phyloP scores from a whole-genome alignment of 2,113 vertebrate species.

The Muntiacus muntjak region DNA sequence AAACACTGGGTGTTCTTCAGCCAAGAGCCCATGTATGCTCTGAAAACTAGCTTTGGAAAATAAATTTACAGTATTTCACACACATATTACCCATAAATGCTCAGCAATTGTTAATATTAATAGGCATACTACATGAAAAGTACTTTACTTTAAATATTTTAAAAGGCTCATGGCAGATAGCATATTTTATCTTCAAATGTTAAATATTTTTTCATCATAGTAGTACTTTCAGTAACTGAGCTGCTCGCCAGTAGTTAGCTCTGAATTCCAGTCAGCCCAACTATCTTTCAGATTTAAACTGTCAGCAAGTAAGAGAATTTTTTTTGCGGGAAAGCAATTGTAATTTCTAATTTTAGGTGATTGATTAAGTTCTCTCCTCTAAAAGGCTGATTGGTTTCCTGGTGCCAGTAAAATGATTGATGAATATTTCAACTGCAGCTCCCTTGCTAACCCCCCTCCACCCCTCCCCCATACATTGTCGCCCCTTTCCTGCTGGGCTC shows the following conservation, averaged over 20 bases:
- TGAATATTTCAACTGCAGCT: conserved; percentile 78
- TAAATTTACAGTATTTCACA: conserved; percentile 30
- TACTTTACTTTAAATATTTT: conserved; percentile 37
- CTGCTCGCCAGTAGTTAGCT: conserved; percentile 5
- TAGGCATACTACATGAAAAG: neutral
- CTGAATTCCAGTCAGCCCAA: conserved; percentile 17
- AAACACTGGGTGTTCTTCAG: neutral
- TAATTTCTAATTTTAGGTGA: conserved; percentile 77
- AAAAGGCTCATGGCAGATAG: neutral
- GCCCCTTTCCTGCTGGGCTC: conserved; percentile 80
- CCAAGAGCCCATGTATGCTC: neutral
- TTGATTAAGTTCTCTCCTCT: conserved; percentile 77
- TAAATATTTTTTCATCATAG: conserved; percentile 33
- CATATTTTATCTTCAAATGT: conserved; percentile 39
- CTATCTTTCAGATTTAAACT: conserved; percentile 47
- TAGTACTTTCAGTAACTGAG: conserved; percentile 11
- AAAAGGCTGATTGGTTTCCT: conserved; percentile 85
- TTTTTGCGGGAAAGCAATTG: conserved; percentile 35
- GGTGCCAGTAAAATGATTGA: conserved; percentile 88
- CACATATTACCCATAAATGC: neutral
- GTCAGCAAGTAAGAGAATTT: conserved; percentile 47
- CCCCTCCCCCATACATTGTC: conserved; percentile 64
- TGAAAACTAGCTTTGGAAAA: conserved; percentile 16
- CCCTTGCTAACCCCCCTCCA: neutral
- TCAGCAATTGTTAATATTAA: neutral